Evolutionary conservation across 2,888 invertebrate genomes (phyloP).

Genomic region (Phrixothrix hirtus): DNA sequence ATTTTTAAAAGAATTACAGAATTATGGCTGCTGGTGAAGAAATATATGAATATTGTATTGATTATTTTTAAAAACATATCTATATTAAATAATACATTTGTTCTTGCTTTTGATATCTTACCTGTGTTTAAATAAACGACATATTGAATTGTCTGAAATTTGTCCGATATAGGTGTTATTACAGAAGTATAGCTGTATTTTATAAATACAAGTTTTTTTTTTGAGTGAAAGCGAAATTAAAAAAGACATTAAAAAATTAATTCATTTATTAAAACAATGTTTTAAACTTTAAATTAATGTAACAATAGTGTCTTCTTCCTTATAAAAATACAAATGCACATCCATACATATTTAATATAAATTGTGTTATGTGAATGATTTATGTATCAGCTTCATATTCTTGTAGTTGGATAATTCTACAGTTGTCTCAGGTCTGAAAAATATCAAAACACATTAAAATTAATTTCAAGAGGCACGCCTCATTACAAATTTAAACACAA

Average conservation of each 20-base stretch:
- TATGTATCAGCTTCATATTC: no score
- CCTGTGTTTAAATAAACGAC: background rate
- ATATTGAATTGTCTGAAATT: background rate
- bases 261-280: conserved; percentile 17
- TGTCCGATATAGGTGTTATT: no score
- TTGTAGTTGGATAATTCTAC: no score
- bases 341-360: conserved; percentile 15
- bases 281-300: conserved; percentile 19
- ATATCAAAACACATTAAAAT: background rate
- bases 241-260: conserved; percentile 18
- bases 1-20: no score
- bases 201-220: background rate
- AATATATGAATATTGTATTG: no score
- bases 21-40: no score
- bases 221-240: background rate
- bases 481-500: background rate
- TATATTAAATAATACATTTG: no score
- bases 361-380: no score
- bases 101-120: background rate
- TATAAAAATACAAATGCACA: conserved; percentile 30
- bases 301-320: conserved; percentile 18
- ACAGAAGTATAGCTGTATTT: background rate
- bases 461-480: no score
- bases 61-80: no score
- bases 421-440: background rate